Base-by-base conservation (phyloP, 2,888 invertebrate species). In the Cryptosula pallasiana region DNA sequence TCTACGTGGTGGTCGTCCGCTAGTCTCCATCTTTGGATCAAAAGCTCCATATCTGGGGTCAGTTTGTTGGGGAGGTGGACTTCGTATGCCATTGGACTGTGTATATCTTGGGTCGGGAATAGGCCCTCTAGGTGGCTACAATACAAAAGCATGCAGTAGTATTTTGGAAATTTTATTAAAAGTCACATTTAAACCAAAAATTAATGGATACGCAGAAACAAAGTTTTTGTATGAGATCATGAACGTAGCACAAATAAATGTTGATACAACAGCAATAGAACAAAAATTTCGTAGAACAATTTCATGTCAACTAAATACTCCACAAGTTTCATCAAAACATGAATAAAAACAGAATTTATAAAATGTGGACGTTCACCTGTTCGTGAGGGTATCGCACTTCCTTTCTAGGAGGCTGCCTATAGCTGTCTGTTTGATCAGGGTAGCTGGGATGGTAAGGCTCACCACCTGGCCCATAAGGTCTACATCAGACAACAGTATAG, bases 21-120 rank as follows among this genome's bases (percentile, higher is more conserved):
- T 32, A 27, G 63, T 63, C 32, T 63, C 63, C 27, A 63, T 20
- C 34, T 32, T 63, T 3, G 63, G 63, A 32, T 63, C 63, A n/a
- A 63, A 63, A 13, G 63, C 63, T 13, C 63, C 63, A n/a, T 63
- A 63, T 63, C 63, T 63, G 27, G 63, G 63, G 32, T 63, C 34
- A 29, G 63, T 34, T 32, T 63, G 63, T 32, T 63, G 63, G 9
- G 63, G 63, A 13, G 63, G 63, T 63, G 63, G 63, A 32, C 63
- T 63, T 29, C 63, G 63, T 13, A 63, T 27, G 9, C 63, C 63
- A 63, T 63, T 63, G 27, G 63, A 25, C 32, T 63, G 63, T 3
- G 32, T 5, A 32, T 63, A 63, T 9, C 63, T 27, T 32, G 63
- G 63, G 32, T 63, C 63, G 13, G 63, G 63, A 13, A 63, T 63